Evolutionary conservation across 2,888 invertebrate genomes (phyloP), one percentile per base, ranked within the genome.

Genomic region (Acleris emargana): DNA sequence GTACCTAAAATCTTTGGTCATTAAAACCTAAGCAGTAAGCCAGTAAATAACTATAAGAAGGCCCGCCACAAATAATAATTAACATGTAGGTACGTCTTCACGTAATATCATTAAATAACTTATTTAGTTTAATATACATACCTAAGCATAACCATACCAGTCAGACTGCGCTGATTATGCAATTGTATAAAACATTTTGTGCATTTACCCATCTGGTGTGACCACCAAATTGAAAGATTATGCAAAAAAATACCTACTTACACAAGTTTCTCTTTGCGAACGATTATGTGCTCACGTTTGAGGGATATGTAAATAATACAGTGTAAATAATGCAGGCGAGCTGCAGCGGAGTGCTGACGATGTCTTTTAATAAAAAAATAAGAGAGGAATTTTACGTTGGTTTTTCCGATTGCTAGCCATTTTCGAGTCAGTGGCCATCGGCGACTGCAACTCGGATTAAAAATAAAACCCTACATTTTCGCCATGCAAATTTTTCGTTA

Each of bases 191-290:
- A 68, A 68, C 70, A 69, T 69, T 32, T 55, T 68, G 66, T 71
- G 64, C 47, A 69, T 73, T 71, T 70, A 63, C 72, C 69, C 73
- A 76, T 72, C 69, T 71, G 72, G 72, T 78, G 76, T 78, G 75
- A 76, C 77, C 67, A 67, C 69, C 74, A 79, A 80, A 82, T 78
- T 73, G 75, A 73, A 51, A 76, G 75, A 80, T 82, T 81, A 81
- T 83, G 79, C 78, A 79, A 81, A 81, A 74, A 67, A 57, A 68
- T 67, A 72, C 45, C 45, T n/a, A 68, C 70, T 70, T 59, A 60
- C 62, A 66, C 63, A 50, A 77, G 77, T 82, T 81, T 82, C 80
- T 60, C 45, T 57, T 58, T 57, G 63, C 63, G 57, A 58, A 61
- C 62, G 67, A 53, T 51, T 50, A 52, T 52, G 64, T 59, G 52